A percentile compares a stretch with the other conserved stretches of the same genome.
Conservation (phyloP, 2,113 vertebrate species). For the Taurulus bubalis region DNA sequence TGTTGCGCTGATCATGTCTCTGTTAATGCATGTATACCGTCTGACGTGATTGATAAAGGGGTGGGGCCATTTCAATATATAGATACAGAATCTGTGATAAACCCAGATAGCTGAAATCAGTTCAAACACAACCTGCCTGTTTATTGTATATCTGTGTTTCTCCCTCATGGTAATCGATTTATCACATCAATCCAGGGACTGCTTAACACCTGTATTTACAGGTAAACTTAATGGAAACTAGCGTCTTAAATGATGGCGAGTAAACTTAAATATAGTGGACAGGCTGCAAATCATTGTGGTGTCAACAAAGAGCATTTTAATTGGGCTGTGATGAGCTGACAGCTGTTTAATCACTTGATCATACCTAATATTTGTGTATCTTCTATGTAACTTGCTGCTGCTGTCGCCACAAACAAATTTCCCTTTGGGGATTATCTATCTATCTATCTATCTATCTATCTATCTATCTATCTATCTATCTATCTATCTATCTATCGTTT, state of each 20-base stretch:
- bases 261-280: background rate
- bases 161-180: background rate
- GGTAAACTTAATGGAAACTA: background rate
- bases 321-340: background rate
- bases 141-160: background rate
- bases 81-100: constrained; percentile 3
- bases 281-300: background rate
- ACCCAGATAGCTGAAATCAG: background rate
- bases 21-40: constrained; percentile 11
- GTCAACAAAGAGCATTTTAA: background rate
- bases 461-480: no score
- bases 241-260: background rate
- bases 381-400: no score
- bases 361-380: no score
- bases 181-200: background rate
- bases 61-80: constrained; percentile 20
- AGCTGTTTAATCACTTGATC: background rate
- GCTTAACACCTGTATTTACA: background rate
- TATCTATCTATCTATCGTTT: no score
- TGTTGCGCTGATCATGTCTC: constrained; percentile 5
- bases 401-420: no score
- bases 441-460: no score
- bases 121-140: background rate
- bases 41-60: constrained; percentile 36
- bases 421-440: no score